These are phyloP conservation scores for Mastomys coucha DNA, from an alignment of 2,113 vertebrate species.

Conservation along the genomic window DNA sequence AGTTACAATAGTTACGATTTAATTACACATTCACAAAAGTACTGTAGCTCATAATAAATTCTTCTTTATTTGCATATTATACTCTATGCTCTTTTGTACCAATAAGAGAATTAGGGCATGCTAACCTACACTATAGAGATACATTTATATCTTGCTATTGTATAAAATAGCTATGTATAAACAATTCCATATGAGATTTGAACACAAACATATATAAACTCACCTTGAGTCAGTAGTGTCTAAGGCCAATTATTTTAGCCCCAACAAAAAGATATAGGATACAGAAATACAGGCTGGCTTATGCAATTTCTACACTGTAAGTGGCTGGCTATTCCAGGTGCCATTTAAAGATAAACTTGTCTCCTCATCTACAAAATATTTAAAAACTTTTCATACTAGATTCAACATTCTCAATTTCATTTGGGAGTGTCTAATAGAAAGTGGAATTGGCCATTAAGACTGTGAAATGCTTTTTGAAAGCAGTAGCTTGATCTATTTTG, in stretches of 20 bases:
- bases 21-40: conserved; percentile 31
- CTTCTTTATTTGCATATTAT: conserved; percentile 16
- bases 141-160: conserved; percentile 30
- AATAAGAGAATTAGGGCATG: background rate
- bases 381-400: conserved; percentile 73
- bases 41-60: conserved; percentile 44
- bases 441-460: conserved; percentile 44
- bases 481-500: background rate
- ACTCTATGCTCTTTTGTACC: background rate
- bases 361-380: conserved; percentile 77
- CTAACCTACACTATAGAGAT: background rate
- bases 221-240: conserved; percentile 74
- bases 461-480: background rate
- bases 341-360: conserved; percentile 85
- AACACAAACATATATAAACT: conserved; percentile 71
- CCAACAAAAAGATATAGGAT: conserved; percentile 79
- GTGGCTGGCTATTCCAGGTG: conserved; percentile 87
- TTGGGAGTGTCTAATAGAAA: conserved; percentile 44
- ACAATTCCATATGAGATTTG: conserved; percentile 14
- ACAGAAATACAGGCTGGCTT: conserved; percentile 72
- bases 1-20: background rate
- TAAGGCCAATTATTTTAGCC: conserved; percentile 79
- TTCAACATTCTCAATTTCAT: conserved; percentile 61
- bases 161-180: conserved; percentile 26
- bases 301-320: conserved; percentile 87